phyloP scores from a whole-genome alignment of 2,888 invertebrate genomes.

The Drosophila prolongata region DNA sequence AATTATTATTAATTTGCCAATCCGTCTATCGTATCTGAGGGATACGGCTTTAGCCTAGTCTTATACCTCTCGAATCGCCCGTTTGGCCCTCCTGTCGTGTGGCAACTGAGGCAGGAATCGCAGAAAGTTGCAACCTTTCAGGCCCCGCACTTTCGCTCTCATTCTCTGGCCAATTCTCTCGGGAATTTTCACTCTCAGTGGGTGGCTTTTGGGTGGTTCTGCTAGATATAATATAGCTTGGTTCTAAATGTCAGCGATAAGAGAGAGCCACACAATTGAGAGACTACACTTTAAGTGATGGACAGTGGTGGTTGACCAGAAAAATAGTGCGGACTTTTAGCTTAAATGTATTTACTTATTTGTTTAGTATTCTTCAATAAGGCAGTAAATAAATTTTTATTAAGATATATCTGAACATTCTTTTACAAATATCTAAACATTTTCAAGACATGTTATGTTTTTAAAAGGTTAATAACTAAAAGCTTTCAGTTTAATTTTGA shows the following conservation, averaged over 20 bases:
- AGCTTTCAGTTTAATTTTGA: too few relatives aligned
- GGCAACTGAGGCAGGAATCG: slow-evolving; percentile 64
- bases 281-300: slow-evolving; percentile 12
- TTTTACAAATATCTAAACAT: too few relatives aligned
- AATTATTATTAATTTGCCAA: slow-evolving; percentile 62
- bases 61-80: slow-evolving; percentile 43
- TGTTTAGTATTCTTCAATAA: too few relatives aligned
- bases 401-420: too few relatives aligned
- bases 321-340: neutral
- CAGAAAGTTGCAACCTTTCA: slow-evolving; percentile 46
- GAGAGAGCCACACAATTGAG: slow-evolving; percentile 23
- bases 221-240: slow-evolving; percentile 24
- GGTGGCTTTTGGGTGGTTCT: slow-evolving; percentile 57
- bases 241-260: slow-evolving; percentile 2
- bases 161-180: slow-evolving; percentile 14
- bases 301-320: slow-evolving; percentile 8
- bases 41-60: slow-evolving; percentile 33
- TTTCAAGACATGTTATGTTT: too few relatives aligned
- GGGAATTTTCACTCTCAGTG: slow-evolving; percentile 25
- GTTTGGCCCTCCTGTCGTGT: slow-evolving; percentile 69
- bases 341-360: too few relatives aligned
- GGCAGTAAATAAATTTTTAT: too few relatives aligned
- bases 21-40: slow-evolving; percentile 36
- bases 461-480: too few relatives aligned
- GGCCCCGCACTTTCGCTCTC: slow-evolving; percentile 37